Percentiles rank a stretch among this genome's conserved stretches.
These are phyloP conservation scores for Coturnix japonica DNA, from an alignment of 2,113 vertebrate genomes.

Conservation along the genomic window DNA sequence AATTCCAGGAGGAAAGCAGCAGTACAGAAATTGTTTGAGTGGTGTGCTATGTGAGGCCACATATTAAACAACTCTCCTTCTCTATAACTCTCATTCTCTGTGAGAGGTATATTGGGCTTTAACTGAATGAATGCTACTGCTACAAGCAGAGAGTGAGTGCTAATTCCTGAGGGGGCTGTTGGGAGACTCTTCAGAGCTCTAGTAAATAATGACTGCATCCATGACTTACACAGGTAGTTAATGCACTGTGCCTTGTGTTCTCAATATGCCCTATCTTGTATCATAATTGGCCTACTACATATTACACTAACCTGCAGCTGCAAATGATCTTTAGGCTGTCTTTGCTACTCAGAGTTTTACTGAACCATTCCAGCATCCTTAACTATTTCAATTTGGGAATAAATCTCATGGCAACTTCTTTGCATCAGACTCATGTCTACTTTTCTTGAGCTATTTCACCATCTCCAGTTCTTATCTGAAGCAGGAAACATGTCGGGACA, in stretches of 20 bases:
- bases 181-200: constrained; percentile 38
- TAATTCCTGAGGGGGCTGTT: constrained; percentile 33
- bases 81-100: neutral
- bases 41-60: neutral
- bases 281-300: neutral
- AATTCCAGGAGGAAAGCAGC: neutral
- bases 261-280: neutral
- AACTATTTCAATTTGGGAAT: neutral
- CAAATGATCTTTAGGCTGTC: neutral
- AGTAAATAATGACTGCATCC: constrained; percentile 50
- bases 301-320: neutral
- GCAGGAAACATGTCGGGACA: neutral
- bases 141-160: neutral
- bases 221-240: constrained; percentile 26
- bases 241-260: neutral
- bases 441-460: constrained; percentile 3
- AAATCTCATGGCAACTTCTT: neutral
- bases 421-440: neutral
- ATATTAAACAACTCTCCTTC: constrained; percentile 32
- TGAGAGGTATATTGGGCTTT: constrained; percentile 36
- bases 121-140: constrained; percentile 13
- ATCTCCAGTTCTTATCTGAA: constrained; percentile 17
- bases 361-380: neutral
- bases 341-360: neutral
- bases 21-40: constrained; percentile 8